Base-by-base conservation (phyloP, 2,888 invertebrate species). In the Andrena camellia region DNA sequence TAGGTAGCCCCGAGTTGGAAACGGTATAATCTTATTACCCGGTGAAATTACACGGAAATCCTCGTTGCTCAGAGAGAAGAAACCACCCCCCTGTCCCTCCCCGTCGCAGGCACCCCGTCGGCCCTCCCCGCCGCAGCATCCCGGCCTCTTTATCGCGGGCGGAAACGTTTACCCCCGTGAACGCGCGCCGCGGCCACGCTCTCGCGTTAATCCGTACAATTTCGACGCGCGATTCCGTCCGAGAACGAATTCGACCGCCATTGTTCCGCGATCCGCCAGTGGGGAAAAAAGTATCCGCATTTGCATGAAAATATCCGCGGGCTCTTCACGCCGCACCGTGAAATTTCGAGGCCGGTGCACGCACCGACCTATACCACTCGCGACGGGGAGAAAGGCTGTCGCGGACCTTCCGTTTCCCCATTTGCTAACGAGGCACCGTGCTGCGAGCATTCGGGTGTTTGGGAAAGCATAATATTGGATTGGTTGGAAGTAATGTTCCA, bases 271-370 rank as follows among this genome's bases (percentile, higher is more conserved):
- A 54, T 67, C 52, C 31, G 26, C 52, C 31, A 31, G 62, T 29
- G 23, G 57, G 67, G 80, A 86, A 86, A 85, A 79, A 64, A 79
- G 62, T 68, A 79, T 79, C 42, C 73, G 72, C 83, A 89, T 89
- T 89, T 89, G 89, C 89, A 89, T 89, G 86, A 89, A 89, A 89
- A 89, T 89, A 89, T 89, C 85, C 63, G 79, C 57, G 78, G 42
- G 48, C 63, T 57, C 17, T 23, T 35, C 35, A 23, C 54, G 23
- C 17, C 23, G n/a, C n/a, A n/a, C 33, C 33, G 52, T 57, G 67
- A 63, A 73, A 73, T 76, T 76, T 35, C 35, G n/a, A 20, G n/a
- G 50, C 50, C 67, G 52, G 20, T 69, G 31, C 29, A 50, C 13
- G 17, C 20, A 8, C 63, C n/a, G 63, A 20, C 64, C 60, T 42